Percentiles rank a stretch among this genome's conserved stretches.
These are phyloP conservation scores for Hormaphis cornu DNA, from an alignment of 1,140 invertebrate species.

Conservation along the genomic window DNA sequence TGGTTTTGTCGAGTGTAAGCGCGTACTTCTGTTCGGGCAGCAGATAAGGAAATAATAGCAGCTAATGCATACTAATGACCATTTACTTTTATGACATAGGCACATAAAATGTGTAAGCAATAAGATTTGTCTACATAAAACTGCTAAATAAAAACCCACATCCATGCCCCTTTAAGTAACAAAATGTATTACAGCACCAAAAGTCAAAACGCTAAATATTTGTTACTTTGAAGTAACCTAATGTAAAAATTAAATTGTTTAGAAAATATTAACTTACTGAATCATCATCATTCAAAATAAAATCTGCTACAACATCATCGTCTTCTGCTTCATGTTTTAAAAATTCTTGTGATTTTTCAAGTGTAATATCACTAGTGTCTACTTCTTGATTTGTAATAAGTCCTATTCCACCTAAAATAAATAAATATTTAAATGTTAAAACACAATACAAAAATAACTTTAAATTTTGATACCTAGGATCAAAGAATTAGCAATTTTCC, in stretches of 20 bases:
- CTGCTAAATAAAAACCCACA: too few relatives aligned
- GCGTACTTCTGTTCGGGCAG: too few relatives aligned
- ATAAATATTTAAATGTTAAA: not conserved
- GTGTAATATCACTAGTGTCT: not conserved
- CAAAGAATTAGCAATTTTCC: too few relatives aligned
- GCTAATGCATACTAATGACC: too few relatives aligned
- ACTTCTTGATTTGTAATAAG: constrained; percentile 9
- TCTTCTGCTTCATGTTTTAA: not conserved
- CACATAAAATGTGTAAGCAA: too few relatives aligned
- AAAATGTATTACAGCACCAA: not conserved
- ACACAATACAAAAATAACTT: too few relatives aligned
- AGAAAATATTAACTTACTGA: not conserved
- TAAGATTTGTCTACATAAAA: too few relatives aligned
- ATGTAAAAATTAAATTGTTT: not conserved
- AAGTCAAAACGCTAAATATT: too few relatives aligned
- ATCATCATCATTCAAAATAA: not conserved
- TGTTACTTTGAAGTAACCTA: not conserved
- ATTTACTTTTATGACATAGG: too few relatives aligned
- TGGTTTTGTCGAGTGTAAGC: too few relatives aligned
- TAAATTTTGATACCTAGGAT: too few relatives aligned
- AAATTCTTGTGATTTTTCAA: not conserved
- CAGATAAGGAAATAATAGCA: too few relatives aligned
- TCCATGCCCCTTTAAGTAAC: not conserved
- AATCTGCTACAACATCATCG: not conserved
- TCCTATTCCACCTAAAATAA: constrained; percentile 8